Conservation (phyloP, 2,113 vertebrate genomes). For the Drymodes brunneopygia region DNA sequence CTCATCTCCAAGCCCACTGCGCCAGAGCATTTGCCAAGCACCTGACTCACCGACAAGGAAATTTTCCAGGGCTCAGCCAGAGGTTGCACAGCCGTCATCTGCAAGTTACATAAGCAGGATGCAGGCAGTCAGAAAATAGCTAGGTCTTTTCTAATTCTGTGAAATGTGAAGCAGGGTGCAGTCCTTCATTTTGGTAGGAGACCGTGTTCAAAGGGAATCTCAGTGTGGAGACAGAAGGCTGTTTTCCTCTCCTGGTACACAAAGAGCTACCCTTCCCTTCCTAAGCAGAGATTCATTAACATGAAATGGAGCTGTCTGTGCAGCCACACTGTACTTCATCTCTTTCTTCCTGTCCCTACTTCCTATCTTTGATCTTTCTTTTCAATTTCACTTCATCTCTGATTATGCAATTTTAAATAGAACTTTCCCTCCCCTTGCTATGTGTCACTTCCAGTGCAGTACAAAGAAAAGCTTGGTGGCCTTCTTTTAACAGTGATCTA, state of each 20-base stretch:
- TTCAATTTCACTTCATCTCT: background rate
- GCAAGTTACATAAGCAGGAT: background rate
- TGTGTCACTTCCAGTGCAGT: background rate
- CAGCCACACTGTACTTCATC: background rate
- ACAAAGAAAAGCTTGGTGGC: background rate
- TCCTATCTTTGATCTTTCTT: constrained; percentile 38
- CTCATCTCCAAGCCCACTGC: background rate
- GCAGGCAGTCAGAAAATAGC: background rate
- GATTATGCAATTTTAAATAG: background rate
- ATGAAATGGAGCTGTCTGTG: background rate
- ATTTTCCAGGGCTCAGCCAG: constrained; percentile 8
- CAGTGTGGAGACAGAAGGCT: background rate
- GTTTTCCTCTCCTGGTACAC: background rate
- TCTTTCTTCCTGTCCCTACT: background rate
- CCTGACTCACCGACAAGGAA: background rate
- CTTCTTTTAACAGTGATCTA: background rate
- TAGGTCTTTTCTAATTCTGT: background rate
- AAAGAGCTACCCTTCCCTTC: background rate
- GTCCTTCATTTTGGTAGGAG: background rate
- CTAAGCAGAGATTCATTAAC: background rate
- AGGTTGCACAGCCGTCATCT: background rate
- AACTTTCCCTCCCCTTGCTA: background rate
- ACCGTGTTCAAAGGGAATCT: background rate
- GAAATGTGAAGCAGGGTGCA: background rate
- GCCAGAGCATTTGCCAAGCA: background rate